Evolutionary conservation across 1,140 invertebrate genomes (phyloP).

Genomic region (Periplaneta americana): DNA sequence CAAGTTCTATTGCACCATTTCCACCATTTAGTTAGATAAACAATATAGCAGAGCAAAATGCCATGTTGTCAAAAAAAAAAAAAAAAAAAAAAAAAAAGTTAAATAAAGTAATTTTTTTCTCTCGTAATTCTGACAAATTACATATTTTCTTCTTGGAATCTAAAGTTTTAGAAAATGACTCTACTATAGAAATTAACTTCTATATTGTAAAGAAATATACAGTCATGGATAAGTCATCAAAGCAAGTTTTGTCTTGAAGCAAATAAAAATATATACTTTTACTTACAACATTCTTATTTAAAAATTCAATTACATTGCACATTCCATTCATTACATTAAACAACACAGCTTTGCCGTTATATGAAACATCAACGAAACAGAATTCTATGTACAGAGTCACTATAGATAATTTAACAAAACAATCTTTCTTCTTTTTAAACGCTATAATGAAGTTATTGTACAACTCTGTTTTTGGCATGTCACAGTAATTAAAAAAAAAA

Average conservation of each 20-base stretch:
- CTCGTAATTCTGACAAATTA: too few species aligned
- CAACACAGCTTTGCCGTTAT: neutral
- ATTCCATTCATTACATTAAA: neutral
- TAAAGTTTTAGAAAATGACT: neutral
- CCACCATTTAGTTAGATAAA: neutral
- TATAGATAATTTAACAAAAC: neutral
- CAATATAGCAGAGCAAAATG: neutral
- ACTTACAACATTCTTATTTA: neutral
- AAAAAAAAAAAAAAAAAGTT: too few species aligned
- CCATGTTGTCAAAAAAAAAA: neutral
- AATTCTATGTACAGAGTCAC: neutral
- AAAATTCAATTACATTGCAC: neutral
- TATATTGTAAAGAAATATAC: neutral
- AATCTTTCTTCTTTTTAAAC: neutral
- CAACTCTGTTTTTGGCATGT: neutral
- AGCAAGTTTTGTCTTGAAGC: neutral
- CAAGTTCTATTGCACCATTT: neutral
- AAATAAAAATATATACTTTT: neutral
- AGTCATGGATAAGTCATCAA: neutral
- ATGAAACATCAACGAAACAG: neutral
- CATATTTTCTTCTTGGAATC: neutral
- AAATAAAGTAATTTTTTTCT: too few species aligned
- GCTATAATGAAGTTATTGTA: neutral
- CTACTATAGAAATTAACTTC: neutral
- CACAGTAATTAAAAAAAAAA: neutral